Evolutionary conservation across 2,888 invertebrate species (phyloP).

Genomic region (Lagria hirta): DNA sequence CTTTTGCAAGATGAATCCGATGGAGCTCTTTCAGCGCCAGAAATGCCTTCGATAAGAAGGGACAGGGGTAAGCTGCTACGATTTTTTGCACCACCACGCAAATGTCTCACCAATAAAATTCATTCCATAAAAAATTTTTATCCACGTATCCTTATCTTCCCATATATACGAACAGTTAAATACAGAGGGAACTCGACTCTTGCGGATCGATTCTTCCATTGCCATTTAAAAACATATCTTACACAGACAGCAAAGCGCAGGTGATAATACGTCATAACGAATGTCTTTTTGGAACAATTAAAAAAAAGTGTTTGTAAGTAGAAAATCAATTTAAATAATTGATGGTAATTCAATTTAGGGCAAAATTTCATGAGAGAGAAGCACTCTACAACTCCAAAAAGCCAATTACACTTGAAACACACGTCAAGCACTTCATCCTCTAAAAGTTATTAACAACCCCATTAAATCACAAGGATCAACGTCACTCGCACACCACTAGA

Average conservation of each 20-base stretch:
- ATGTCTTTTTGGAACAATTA: too few relatives aligned
- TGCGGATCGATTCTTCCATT: constrained; percentile 17
- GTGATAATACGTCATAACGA: too few relatives aligned
- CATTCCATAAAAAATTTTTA: constrained; percentile 5
- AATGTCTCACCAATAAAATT: constrained; percentile 8
- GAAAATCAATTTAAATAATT: too few relatives aligned
- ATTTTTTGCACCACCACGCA: constrained; percentile 12
- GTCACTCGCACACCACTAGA: constrained; percentile 16
- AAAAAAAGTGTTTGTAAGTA: too few relatives aligned
- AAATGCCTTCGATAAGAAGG: constrained; percentile 68
- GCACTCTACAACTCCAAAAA: constrained; percentile 16
- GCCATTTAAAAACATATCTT: too few relatives aligned
- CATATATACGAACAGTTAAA: too few relatives aligned
- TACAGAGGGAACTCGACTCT: constrained; percentile 20
- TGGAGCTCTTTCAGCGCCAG: constrained; percentile 78
- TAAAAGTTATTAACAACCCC: constrained; percentile 19
- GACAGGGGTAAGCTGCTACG: constrained; percentile 61
- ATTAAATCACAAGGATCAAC: constrained; percentile 21
- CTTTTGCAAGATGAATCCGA: constrained; percentile 74
- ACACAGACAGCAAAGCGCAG: too few relatives aligned
- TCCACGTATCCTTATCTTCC: too few relatives aligned
- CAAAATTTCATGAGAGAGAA: constrained; percentile 7
- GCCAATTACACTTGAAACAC: constrained; percentile 20
- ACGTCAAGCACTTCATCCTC: constrained; percentile 13
- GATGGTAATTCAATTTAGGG: constrained; percentile 1